Base-by-base conservation (phyloP, 2,113 vertebrate genomes). In the Tragelaphus scriptus region DNA sequence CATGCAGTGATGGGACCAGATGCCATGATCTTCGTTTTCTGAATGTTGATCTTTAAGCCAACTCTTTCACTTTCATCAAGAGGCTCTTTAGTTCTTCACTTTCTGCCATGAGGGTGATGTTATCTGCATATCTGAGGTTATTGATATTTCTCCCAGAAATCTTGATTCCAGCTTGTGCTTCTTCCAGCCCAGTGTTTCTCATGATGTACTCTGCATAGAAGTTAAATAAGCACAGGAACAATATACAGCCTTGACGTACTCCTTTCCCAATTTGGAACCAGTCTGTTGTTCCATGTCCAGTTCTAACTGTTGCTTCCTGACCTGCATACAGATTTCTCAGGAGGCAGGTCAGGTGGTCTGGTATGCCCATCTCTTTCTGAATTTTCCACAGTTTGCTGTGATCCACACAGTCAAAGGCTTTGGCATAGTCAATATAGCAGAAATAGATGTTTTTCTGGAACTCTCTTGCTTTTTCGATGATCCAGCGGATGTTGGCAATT, bases 161-260 rank as follows among this genome's bases (percentile, higher is more conserved):
- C 63, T n/a, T 68, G 16, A 68, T n/a, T 68, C 63, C 32, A n/a
- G 16, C 16, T 68, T 19, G 32, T 68, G 63, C 32, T 68, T 68
- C 32, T 9, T n/a, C 63, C 32, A n/a, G 63, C 2, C 32, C 32
- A 19, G 16, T 16, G 2, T 68, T n/a, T n/a, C 8, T 10, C 16
- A n/a, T n/a, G 16, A 68, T 68, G 8, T 9, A 68, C 16, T 68
- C 17, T 68, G 32, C 32, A 19, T 19, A 68, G 1, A 68, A 4
- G 2, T 68, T n/a, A 65, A 17, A 65, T n/a, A 68, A 68, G 16
- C 4, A 68, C 0, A 8, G 63, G n/a, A 32, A 19, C 16, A 68
- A 10, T n/a, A n/a, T 19, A n/a, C 16, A n/a, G 32, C 32, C 63
- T n/a, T 10, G 32, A n/a, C 1, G 0, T 68, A 65, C 4, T 65